phyloP scores from a whole-genome alignment of 2,888 invertebrate genomes.

The Crepidodera aurea region DNA sequence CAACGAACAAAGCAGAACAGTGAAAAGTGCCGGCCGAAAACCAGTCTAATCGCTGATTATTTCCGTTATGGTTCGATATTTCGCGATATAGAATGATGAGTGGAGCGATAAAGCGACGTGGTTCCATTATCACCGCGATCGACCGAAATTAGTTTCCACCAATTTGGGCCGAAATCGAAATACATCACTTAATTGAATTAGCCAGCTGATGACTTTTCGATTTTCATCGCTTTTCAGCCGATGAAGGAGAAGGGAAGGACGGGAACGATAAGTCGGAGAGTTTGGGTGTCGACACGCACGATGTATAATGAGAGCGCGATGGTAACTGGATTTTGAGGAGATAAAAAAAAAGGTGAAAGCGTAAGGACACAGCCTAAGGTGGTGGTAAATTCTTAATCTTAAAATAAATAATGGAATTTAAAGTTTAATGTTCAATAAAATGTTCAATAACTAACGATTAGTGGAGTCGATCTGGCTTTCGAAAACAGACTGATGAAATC shows the following conservation, averaged over 20 bases:
- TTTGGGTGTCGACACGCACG: background rate
- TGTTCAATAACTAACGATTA: too few species aligned
- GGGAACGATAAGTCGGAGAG: background rate
- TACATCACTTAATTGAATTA: constrained; percentile 41
- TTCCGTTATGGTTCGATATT: constrained; percentile 23
- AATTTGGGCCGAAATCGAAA: constrained; percentile 37
- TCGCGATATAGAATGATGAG: constrained; percentile 13
- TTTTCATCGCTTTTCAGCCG: constrained; percentile 2
- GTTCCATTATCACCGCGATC: constrained; percentile 32
- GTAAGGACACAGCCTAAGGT: too few species aligned
- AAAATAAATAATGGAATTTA: too few species aligned
- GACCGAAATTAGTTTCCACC: constrained; percentile 38
- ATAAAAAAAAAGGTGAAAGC: too few species aligned
- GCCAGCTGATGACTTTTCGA: constrained; percentile 34
- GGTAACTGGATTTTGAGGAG: too few species aligned
- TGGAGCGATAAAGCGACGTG: constrained; percentile 8
- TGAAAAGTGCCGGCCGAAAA: background rate
- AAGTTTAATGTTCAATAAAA: too few species aligned
- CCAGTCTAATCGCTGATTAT: constrained; percentile 6
- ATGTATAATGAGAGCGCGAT: background rate
- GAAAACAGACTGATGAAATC: too few species aligned
- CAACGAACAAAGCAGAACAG: background rate
- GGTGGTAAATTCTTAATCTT: too few species aligned
- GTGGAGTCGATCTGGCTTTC: too few species aligned
- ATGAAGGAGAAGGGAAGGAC: constrained; percentile 9